Conservation (phyloP, 2,888 invertebrate genomes). For the Harpalus rufipes region DNA sequence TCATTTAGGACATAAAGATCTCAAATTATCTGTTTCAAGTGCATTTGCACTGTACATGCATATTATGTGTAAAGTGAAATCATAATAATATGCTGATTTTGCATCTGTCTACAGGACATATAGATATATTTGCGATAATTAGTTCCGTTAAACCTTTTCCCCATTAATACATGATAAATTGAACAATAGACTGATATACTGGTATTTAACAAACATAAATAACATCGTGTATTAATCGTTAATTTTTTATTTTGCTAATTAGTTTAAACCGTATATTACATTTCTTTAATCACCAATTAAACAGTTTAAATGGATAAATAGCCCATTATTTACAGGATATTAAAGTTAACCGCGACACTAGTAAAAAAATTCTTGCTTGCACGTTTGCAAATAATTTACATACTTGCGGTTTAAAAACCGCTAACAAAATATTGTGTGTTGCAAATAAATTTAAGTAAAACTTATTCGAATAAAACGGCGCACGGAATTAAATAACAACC, state of each 20-base stretch:
- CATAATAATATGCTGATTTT: neutral
- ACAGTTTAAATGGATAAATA: neutral
- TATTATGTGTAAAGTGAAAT: neutral
- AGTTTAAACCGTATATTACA: neutral
- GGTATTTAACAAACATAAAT: neutral
- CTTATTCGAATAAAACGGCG: slow-evolving; percentile 37
- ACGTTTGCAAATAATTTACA: slow-evolving; percentile 29
- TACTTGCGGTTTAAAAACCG: slow-evolving; percentile 9
- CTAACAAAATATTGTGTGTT: slow-evolving; percentile 20
- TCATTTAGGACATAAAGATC: too few species aligned
- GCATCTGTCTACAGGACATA: neutral
- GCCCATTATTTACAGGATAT: neutral
- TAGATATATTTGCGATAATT: neutral
- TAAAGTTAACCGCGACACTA: neutral
- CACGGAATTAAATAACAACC: slow-evolving; percentile 57
- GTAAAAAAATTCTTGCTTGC: neutral
- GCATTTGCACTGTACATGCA: too few species aligned
- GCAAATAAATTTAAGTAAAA: slow-evolving; percentile 35
- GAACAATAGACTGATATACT: neutral
- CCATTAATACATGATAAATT: neutral
- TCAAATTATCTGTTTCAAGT: too few species aligned
- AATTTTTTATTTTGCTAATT: neutral
- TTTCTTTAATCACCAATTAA: neutral
- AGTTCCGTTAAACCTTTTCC: neutral
- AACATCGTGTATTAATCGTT: neutral